A percentile compares a stretch with the other conserved stretches of the same genome.
Evolutionary conservation across 2,113 vertebrate species (phyloP).

Genomic region (Perca flavescens): DNA sequence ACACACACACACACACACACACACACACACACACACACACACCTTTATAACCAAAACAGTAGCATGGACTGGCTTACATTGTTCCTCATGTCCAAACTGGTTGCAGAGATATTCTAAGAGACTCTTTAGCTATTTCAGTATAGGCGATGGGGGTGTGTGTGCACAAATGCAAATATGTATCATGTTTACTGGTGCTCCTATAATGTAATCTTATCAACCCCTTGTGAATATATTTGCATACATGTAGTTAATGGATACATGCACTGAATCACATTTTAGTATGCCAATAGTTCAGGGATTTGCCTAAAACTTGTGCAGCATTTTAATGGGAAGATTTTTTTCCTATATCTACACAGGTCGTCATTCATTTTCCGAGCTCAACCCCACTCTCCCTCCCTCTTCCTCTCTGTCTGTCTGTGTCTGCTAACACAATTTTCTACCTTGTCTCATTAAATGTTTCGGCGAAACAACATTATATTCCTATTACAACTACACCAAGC

Average conservation of each 20-base stretch:
- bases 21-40: no score
- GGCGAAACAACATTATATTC: constrained; percentile 31
- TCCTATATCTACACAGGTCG: neutral
- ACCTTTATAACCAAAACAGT: no score
- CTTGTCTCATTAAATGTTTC: constrained; percentile 40
- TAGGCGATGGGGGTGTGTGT: no score
- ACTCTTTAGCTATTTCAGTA: no score
- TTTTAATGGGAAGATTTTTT: constrained; percentile 11
- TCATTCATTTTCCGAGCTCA: neutral
- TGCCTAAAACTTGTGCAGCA: neutral
- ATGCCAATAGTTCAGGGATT: neutral
- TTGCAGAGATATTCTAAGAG: no score
- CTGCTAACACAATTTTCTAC: neutral
- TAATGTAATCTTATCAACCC: no score
- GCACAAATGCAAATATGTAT: no score
- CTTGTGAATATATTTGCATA: neutral
- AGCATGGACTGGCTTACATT: no score
- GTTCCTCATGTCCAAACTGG: no score
- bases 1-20: no score
- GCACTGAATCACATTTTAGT: neutral
- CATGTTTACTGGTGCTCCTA: no score
- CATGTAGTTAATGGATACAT: neutral
- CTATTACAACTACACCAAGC: neutral
- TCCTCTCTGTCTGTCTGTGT: neutral
- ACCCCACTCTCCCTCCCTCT: neutral